These are phyloP conservation scores for Pseudotriccus pelzelni DNA, from an alignment of 2,797 vertebrate genomes.

Conservation along the genomic window DNA sequence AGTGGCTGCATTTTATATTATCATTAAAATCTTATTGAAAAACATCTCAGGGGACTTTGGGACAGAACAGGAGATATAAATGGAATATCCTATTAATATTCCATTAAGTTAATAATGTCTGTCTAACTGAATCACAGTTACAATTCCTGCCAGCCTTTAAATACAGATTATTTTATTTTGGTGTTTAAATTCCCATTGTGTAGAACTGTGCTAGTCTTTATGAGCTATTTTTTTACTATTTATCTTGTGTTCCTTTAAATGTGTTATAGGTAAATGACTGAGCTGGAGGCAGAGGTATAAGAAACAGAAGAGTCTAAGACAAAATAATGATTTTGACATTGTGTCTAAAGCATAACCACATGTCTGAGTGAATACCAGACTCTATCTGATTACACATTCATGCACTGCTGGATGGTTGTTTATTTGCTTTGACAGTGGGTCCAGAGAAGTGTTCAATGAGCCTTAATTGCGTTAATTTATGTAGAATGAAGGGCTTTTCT, in stretches of 20 bases:
- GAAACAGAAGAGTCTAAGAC: background rate
- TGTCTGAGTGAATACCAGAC: background rate
- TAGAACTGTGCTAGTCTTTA: background rate
- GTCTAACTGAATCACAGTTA: slow-evolving; percentile 20
- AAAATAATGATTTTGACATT: slow-evolving; percentile 57
- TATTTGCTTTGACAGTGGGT: slow-evolving; percentile 35
- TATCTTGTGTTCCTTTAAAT: background rate
- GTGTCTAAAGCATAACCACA: slow-evolving; percentile 16
- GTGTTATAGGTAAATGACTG: slow-evolving; percentile 22
- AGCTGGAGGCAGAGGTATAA: slow-evolving; percentile 33
- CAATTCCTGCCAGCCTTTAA: slow-evolving; percentile 16
- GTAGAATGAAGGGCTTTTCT: background rate
- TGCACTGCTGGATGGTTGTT: background rate
- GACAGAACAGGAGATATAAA: slow-evolving; percentile 17
- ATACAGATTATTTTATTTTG: slow-evolving; percentile 1
- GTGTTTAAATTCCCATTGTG: slow-evolving; percentile 1
- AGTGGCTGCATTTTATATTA: slow-evolving; percentile 1
- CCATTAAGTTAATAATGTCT: slow-evolving; percentile 43
- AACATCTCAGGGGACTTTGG: background rate
- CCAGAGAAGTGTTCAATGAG: background rate
- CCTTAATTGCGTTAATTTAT: slow-evolving; percentile 55
- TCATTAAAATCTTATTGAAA: slow-evolving; percentile 29
- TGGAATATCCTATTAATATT: slow-evolving; percentile 24
- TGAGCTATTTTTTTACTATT: background rate
- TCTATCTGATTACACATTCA: slow-evolving; percentile 22